phyloP scores from a whole-genome alignment of 2,888 invertebrate species.

The Dasypogon diadema region DNA sequence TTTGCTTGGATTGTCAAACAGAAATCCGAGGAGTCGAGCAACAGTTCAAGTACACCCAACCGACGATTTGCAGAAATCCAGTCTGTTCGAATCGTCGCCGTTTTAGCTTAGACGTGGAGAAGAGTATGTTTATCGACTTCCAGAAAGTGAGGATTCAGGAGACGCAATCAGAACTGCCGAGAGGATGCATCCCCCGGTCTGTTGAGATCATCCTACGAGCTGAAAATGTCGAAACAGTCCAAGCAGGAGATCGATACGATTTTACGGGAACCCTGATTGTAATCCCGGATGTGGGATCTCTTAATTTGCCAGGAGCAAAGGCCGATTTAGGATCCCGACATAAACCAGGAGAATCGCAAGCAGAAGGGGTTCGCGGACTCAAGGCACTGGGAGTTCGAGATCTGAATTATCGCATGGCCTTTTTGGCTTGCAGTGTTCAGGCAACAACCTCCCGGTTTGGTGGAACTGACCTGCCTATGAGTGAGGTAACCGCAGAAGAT shows the following conservation, averaged over 20 bases:
- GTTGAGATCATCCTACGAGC: conserved; percentile 95
- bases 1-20: conserved; percentile 96
- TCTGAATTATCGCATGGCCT: conserved; percentile 87
- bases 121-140: conserved; percentile 96
- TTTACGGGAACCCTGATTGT: conserved; percentile 97
- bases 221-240: conserved; percentile 94
- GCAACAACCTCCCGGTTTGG: conserved; percentile 90
- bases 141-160: conserved; percentile 98
- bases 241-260: conserved; percentile 84
- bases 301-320: conserved; percentile 87
- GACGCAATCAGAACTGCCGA: conserved; percentile 94
- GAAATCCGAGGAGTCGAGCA: conserved; percentile 95
- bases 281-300: conserved; percentile 93
- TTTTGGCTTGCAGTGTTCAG: conserved; percentile 92
- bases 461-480: conserved; percentile 84
- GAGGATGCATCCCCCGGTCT: conserved; percentile 96
- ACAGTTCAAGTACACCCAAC: conserved; percentile 97
- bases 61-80: conserved; percentile 96
- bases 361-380: conserved; percentile 87
- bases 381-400: conserved; percentile 89
- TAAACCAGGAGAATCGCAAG: conserved; percentile 78
- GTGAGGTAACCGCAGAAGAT: conserved; percentile 90
- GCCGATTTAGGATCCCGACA: conserved; percentile 84
- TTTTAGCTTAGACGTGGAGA: conserved; percentile 92
- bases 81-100: conserved; percentile 92